Conservation (phyloP, 1,140 invertebrate genomes). For the Pseudomyrmex flavicornis region DNA sequence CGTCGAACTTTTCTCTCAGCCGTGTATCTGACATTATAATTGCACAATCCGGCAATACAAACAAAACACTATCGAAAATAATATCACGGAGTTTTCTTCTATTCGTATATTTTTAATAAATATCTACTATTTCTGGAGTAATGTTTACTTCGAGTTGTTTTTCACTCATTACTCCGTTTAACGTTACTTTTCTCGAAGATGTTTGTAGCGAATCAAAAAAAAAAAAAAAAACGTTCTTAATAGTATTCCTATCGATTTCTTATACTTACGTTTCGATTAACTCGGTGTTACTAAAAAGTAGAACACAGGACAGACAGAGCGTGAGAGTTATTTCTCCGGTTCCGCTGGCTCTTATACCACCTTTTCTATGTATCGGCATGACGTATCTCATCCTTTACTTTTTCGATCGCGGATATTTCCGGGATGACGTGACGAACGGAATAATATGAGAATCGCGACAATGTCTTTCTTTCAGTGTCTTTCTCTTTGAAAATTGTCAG, state of each 20-base stretch:
- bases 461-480: slow-evolving; percentile 11
- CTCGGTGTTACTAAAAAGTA: slow-evolving; percentile 24
- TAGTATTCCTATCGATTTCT: too few relatives aligned
- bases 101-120: not conserved
- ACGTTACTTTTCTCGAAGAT: not conserved
- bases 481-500: slow-evolving; percentile 25
- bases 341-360: not conserved
- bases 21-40: slow-evolving; percentile 23
- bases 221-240: too few relatives aligned
- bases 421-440: slow-evolving; percentile 29
- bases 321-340: slow-evolving; percentile 25
- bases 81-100: not conserved
- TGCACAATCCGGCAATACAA: slow-evolving; percentile 16
- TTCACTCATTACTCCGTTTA: not conserved
- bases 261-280: too few relatives aligned
- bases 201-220: not conserved
- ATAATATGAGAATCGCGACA: slow-evolving; percentile 45
- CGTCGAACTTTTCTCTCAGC: not conserved
- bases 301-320: not conserved
- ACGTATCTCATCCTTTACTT: not conserved
- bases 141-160: not conserved
- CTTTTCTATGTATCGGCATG: not conserved
- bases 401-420: slow-evolving; percentile 11
- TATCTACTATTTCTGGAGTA: slow-evolving; percentile 3
- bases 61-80: not conserved